Evolutionary conservation across 2,797 vertebrate species (phyloP), one percentile per base, ranked within the genome.

Genomic region (Peromyscus nudipes): DNA sequence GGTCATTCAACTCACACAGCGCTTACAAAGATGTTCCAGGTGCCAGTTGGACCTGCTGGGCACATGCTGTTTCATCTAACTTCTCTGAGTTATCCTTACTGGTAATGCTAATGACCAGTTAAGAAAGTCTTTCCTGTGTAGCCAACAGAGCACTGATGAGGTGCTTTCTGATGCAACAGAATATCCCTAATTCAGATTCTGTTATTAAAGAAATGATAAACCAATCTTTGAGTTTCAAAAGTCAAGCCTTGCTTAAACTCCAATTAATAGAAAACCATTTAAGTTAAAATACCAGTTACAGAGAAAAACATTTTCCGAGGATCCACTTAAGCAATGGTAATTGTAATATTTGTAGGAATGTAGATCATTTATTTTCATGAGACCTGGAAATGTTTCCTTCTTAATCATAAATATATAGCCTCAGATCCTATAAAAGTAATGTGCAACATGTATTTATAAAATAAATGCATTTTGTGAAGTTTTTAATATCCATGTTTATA

Each of bases 131-230:
- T 40, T 98, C 97, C 91, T 90, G 92, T 99, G 97, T 98, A 99
- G 98, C 98, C 90, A 97, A 0, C n/a, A 95, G 95, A 97, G 98
- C 98, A 98, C 97, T 97, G 98, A 98, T 98, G 82, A 91, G 95
- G 96, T 97, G 98, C 95, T 98, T 98, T 98, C 97, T 98, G 69
- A 96, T 98, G 97, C 98, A 99, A 99, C 98, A 99, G 98, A 98
- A 98, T 98, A 96, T 99, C 99, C 98, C 98, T 98, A 98, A 96
- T 57, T 49, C 31, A 98, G 89, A 95, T 98, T 98, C 92, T 98
- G 62, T 98, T 98, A 94, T 90, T 97, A 94, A 94, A 82, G 88
- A 94, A 95, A 97, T 88, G 91, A 90, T 76, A 29, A 88, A 25
- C 6, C 55, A 43, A 23, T 73, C 37, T 43, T 88, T 31, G 94